These are phyloP conservation scores for Pollenia amentaria DNA, from an alignment of 2,888 invertebrate genomes.

Conservation along the genomic window DNA sequence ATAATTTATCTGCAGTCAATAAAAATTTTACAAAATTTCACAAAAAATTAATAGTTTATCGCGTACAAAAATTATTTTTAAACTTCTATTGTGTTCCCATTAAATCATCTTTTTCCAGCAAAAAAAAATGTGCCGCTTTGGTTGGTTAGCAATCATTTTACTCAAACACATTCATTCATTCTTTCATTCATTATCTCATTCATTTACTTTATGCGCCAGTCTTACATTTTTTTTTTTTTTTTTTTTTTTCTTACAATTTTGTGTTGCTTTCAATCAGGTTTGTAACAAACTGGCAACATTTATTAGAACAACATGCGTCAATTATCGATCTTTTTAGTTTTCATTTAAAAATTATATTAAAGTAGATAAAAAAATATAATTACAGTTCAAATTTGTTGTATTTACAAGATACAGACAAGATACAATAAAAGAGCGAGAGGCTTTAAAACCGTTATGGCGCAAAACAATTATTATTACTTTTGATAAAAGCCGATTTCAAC, in stretches of 20 bases:
- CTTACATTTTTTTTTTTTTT: constrained; percentile 1
- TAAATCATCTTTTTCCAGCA: constrained; percentile 7
- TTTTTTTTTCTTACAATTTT: neutral
- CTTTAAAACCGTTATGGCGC: no score
- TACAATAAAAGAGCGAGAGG: no score
- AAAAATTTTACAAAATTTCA: neutral
- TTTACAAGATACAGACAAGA: no score
- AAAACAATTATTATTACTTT: no score
- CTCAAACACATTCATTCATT: neutral
- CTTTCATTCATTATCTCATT: neutral
- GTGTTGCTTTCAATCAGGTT: constrained; percentile 58
- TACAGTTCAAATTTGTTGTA: no score
- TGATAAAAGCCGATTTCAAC: no score
- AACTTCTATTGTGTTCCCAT: constrained; percentile 35
- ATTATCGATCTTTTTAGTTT: constrained; percentile 44
- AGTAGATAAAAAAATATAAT: no score
- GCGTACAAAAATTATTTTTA: neutral
- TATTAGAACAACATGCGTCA: constrained; percentile 57
- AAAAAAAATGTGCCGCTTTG: constrained; percentile 14
- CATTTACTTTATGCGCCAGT: neutral
- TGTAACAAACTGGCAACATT: constrained; percentile 20
- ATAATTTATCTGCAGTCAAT: neutral
- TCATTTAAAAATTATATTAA: neutral
- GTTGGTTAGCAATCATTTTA: constrained; percentile 13
- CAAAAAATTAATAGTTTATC: neutral